Base-by-base conservation (phyloP, 2,888 invertebrate genomes). In the Andricus curvator region DNA sequence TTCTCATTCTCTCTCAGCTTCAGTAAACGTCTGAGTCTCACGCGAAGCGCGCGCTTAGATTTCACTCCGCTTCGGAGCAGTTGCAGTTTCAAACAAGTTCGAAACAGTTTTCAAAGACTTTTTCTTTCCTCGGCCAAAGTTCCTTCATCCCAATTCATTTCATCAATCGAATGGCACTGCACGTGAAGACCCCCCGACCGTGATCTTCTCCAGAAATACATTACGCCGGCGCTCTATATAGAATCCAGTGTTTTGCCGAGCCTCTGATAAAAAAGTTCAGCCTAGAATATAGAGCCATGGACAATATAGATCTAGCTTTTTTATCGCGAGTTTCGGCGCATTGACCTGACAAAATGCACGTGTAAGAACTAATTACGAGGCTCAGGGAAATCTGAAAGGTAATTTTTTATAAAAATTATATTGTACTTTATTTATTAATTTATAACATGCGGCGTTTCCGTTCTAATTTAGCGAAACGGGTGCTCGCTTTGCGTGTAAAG, bases 191-290 rank as follows among this genome's bases (percentile, higher is more conserved):
- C 51, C 25, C 9, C 11, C 70, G 70, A 74, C 33, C 70, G 51
- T 74, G 70, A 74, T 74, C 51, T 68, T 68, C 67, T 74, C 70
- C 70, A 74, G 20, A 74, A 74, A 74, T 74, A 74, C 33, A 74
- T 67, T 67, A 37, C 67, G 67, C 41, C 67, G 67, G n/a, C 51
- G 51, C 56, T 48, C 29, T 74, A 33, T 13, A 74, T 74, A 74
- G 70, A 29, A 74, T 48, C 8, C 25, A 15, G 13, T 51, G 51
- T 56, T 74, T 56, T 74, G 29, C 5, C 33, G n/a, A 33, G 70
- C 51, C 13, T 29, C 29, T 51, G 3, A 9, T 29, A 25, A 17
- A n/a, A 74, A 56, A 74, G 29, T 56, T 68, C 44, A 25, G n/a
- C 48, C 48, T 22, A 41, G 15, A 41, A 41, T 67, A n/a, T 41